These are phyloP conservation scores for Porites rus DNA, from an alignment of 92 coral and sea anemone genomes.

Conservation along the genomic window DNA sequence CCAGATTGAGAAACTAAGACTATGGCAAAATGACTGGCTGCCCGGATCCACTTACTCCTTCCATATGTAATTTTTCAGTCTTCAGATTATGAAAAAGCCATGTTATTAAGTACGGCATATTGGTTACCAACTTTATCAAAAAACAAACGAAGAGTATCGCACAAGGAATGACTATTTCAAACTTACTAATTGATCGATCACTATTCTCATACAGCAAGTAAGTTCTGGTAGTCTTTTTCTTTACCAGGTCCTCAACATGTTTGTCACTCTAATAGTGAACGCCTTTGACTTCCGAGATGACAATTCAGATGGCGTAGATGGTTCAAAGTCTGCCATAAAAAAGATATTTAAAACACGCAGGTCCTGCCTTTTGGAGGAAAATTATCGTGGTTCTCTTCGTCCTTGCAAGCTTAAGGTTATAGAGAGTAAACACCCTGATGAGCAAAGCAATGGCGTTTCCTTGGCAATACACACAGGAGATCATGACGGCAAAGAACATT, in stretches of 20 bases:
- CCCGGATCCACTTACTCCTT: too few relatives aligned
- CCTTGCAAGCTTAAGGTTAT: conserved; percentile 57
- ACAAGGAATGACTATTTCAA: too few relatives aligned
- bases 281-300: conserved; percentile 80
- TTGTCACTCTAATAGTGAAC: conserved; percentile 83
- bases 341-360: conserved; percentile 50
- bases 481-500: background rate
- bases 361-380: conserved; percentile 75
- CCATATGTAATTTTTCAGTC: too few relatives aligned
- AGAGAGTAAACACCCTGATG: conserved; percentile 29
- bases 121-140: too few relatives aligned
- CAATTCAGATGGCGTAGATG: conserved; percentile 28
- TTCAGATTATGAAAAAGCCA: too few relatives aligned
- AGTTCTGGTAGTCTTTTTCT: background rate
- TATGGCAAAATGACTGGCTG: background rate
- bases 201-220: background rate
- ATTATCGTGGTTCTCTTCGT: conserved; percentile 66
- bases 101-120: too few relatives aligned
- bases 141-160: too few relatives aligned
- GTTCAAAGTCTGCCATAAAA: conserved; percentile 7
- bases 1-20: background rate
- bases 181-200: background rate
- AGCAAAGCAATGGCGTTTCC: background rate
- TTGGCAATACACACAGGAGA: conserved; percentile 17
- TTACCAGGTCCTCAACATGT: conserved; percentile 74